A percentile compares a stretch with the other conserved stretches of the same genome.
phyloP scores from a whole-genome alignment of 1,140 invertebrate species.

The Carcinoscorpius rotundicauda region DNA sequence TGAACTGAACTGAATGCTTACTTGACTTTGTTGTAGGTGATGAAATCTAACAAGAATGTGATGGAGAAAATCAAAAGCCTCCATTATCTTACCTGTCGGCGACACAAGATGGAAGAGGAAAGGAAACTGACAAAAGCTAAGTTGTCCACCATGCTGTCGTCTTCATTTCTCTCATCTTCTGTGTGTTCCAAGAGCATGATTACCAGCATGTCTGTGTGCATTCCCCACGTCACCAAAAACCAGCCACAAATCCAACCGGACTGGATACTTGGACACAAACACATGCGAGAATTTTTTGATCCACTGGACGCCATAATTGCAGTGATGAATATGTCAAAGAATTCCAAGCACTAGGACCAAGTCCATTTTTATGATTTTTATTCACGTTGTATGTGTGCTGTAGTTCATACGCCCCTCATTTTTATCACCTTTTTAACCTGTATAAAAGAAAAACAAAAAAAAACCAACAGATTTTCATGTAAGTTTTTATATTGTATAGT shows the following conservation, averaged over 20 bases:
- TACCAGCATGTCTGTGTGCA: not conserved
- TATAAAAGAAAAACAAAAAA: too few relatives aligned
- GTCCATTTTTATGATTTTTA: too few relatives aligned
- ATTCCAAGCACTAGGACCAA: too few relatives aligned
- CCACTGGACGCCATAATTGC: conserved; percentile 8
- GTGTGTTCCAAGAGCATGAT: too few relatives aligned
- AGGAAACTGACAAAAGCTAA: not conserved
- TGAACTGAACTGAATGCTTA: not conserved
- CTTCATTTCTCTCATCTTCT: too few relatives aligned
- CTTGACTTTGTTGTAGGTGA: conserved; percentile 4
- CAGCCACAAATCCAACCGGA: conserved; percentile 10
- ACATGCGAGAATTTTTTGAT: conserved; percentile 11
- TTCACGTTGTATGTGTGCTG: too few relatives aligned
- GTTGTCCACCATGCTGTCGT: too few relatives aligned
- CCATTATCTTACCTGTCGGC: conserved; percentile 1
- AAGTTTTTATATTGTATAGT: too few relatives aligned
- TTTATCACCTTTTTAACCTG: too few relatives aligned
- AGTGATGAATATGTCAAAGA: conserved; percentile 2
- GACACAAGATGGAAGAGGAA: not conserved
- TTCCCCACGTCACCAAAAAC: not conserved
- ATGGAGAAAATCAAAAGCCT: conserved; percentile 5
- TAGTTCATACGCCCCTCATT: too few relatives aligned
- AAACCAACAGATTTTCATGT: too few relatives aligned
- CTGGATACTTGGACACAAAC: conserved; percentile 7
- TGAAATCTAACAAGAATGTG: conserved; percentile 4